Evolutionary conservation across 2,888 invertebrate genomes (phyloP), one percentile per base, ranked within the genome.

Genomic region (Agrotis clavis): DNA sequence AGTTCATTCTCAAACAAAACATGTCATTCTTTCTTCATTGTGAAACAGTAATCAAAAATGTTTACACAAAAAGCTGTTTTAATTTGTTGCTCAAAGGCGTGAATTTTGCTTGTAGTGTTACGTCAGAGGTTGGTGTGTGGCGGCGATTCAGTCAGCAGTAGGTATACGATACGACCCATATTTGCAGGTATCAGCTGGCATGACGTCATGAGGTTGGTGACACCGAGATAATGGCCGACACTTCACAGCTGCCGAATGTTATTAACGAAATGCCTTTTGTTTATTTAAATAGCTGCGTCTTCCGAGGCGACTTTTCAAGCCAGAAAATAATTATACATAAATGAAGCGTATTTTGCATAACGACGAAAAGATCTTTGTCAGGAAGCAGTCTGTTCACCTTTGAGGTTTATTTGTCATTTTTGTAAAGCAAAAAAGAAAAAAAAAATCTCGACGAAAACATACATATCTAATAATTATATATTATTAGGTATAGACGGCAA

Each of bases 181-280:
- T 89, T 81, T 68, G 61, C 79, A 82, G 82, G 79, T 93, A 92
- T 93, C 94, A 93, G 92, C 92, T 92, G 93, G 78, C 14, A 60
- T 91, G 92, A 92, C 92, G 94, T 93, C 93, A 92, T 79, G 81
- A 91, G 94, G 90, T 93, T 92, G 88, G 80, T 92, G 94, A 91
- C 90, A 77, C 84, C 74, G 16, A 86, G 79, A 91, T 90, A 90
- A 86, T 77, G 59, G 57, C 53, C 54, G 59, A 56, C 14, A 63
- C 59, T 69, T 63, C 62, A 48, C 63, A 66, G 74, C 66, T 72
- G 70, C 77, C 82, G 74, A 86, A 85, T 77, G 67, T 74, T 60
- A 56, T 74, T 60, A 56, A 71, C 68, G 53, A 61, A 71, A 47
- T 67, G 65, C 48, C 54, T 59, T 84, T 77, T 77, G 64, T 67